These are phyloP conservation scores for Monodelphis domestica DNA, from an alignment of 2,797 vertebrate species.

Conservation along the genomic window DNA sequence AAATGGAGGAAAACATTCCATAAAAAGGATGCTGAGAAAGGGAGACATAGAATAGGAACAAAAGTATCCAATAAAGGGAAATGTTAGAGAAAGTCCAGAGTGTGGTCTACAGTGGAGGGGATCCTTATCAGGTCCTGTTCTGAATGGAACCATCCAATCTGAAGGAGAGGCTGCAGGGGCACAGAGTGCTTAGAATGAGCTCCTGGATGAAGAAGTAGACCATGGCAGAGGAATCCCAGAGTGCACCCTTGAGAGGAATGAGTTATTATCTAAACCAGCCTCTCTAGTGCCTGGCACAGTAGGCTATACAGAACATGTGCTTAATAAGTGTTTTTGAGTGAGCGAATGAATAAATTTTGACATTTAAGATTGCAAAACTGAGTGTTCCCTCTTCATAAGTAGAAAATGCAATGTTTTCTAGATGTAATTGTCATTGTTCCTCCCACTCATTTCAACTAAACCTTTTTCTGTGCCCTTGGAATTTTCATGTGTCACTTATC, in stretches of 20 bases:
- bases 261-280: neutral
- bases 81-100: neutral
- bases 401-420: constrained; percentile 29
- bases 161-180: too few species aligned
- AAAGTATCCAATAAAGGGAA: neutral
- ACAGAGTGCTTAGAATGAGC: neutral
- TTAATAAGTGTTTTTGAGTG: neutral
- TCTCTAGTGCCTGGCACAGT: neutral
- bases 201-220: neutral
- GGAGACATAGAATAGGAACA: neutral
- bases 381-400: constrained; percentile 41
- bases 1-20: neutral
- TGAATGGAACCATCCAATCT: neutral
- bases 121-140: neutral
- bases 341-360: constrained; percentile 35
- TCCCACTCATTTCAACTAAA: neutral
- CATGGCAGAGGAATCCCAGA: neutral
- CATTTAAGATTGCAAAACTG: constrained; percentile 47
- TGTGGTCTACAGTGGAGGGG: neutral
- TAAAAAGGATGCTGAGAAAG: neutral
- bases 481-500: neutral
- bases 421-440: constrained; percentile 46
- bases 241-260: neutral
- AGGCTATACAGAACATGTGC: neutral
- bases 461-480: neutral